Evolutionary conservation across 2,113 vertebrate genomes (phyloP).

Genomic region (Pelmatolapia mariae): DNA sequence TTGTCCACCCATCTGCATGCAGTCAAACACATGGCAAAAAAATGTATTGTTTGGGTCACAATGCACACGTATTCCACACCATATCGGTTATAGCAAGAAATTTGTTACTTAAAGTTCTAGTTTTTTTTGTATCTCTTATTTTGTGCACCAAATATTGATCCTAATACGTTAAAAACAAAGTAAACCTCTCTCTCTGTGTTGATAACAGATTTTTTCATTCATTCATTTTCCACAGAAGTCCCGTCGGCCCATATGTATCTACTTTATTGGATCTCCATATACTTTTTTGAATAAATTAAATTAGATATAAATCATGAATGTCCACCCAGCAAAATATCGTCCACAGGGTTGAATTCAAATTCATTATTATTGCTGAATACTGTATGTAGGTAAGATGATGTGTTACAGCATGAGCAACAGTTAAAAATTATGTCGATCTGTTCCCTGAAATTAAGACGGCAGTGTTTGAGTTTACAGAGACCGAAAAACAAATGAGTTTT

Average conservation of each 20-base stretch:
- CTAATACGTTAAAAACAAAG: background rate
- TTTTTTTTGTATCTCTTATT: background rate
- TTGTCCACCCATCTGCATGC: background rate
- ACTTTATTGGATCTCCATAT: background rate
- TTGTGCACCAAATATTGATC: background rate
- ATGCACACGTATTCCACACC: background rate
- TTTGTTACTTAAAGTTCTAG: background rate
- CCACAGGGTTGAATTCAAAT: background rate
- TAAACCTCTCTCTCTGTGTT: background rate
- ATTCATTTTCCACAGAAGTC: background rate
- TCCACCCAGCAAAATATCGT: background rate
- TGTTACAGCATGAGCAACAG: background rate
- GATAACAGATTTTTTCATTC: background rate
- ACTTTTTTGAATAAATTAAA: background rate
- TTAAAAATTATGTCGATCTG: background rate
- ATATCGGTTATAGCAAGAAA: background rate
- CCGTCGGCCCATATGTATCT: background rate
- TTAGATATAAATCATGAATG: background rate
- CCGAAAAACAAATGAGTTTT: background rate
- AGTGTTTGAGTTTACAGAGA: background rate
- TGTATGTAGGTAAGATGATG: background rate
- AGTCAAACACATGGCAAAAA: background rate
- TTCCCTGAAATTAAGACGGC: background rate
- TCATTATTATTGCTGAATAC: background rate
- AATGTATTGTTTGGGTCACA: background rate